Evolutionary conservation across 1,140 invertebrate species (phyloP).

Genomic region (Apis dorsata): DNA sequence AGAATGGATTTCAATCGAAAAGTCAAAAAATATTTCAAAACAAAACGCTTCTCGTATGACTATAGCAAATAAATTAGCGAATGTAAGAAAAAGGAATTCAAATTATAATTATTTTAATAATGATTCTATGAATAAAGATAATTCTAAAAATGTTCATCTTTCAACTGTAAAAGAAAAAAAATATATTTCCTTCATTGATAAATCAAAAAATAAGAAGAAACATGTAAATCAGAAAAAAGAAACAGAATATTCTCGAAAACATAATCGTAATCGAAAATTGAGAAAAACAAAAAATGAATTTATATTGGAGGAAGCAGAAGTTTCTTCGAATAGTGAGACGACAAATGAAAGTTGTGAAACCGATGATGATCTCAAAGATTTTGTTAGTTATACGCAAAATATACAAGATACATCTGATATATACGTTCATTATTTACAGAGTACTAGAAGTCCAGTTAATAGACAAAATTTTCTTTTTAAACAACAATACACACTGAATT

Average conservation of each 20-base stretch:
- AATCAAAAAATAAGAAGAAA: background rate
- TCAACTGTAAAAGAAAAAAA: conserved; percentile 3
- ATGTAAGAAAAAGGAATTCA: conserved; percentile 6
- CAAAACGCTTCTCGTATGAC: background rate
- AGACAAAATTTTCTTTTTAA: conserved; percentile 64
- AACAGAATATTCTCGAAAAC: background rate
- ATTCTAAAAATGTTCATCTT: background rate
- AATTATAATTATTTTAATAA: background rate
- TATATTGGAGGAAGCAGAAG: conserved; percentile 81
- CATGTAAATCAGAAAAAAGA: background rate
- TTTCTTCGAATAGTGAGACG: conserved; percentile 75
- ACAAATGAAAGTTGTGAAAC: conserved; percentile 67
- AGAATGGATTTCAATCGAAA: conserved; percentile 29
- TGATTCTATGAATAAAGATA: conserved; percentile 9
- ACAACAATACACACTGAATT: conserved; percentile 39
- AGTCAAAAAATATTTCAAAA: background rate
- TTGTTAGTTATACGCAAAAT: conserved; percentile 76
- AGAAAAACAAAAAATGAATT: conserved; percentile 70
- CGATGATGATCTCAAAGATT: conserved; percentile 72
- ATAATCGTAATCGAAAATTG: conserved; percentile 2
- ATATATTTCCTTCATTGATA: conserved; percentile 38
- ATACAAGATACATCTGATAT: conserved; percentile 78
- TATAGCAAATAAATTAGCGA: conserved; percentile 50
- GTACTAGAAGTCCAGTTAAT: conserved; percentile 75
- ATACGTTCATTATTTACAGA: conserved; percentile 82